Evolutionary conservation across 2,797 vertebrate genomes (phyloP), one percentile per base, ranked within the genome.

Genomic region (Furcifer pardalis): DNA sequence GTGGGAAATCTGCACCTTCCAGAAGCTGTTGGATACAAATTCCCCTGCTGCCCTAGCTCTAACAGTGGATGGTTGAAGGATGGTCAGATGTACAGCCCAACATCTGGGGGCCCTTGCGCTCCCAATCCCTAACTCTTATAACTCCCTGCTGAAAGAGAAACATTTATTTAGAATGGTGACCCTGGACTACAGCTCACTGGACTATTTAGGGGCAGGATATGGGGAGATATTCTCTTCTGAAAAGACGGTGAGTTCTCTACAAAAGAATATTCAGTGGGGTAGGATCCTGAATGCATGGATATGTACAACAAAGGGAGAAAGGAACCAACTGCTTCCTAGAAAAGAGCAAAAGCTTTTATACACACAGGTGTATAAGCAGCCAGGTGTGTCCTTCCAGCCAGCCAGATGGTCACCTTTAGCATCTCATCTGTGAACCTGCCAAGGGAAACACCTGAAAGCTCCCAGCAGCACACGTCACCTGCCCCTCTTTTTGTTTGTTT

Each of bases 161-260:
- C 17, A 42, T 23, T 68, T 72, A 21, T 44, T 32, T 35, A 72
- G 73, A 75, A 2, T 56, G 7, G 32, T 40, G 32, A 80, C 27
- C 25, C 7, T 27, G 62, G 49, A 46, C n/a, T 66, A 44, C 2
- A 59, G 52, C 65, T 15, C 17, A 17, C 72, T 60, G 62, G 35
- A 13, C 4, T 60, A 30, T 15, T 21, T 76, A 35, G 15, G 49
- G 5, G 5, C 7, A 23, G n/a, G 30, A 71, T 10, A 7, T 5
- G 81, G 72, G 63, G 65, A 35, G 6, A 32, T 19, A 23, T 10
- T 68, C 83, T 86, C 81, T 32, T 44, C n/a, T 65, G 83, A 91
- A 77, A 63, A 77, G 35, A 35, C 73, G 86, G 86, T 79, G 32
- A 13, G 74, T 17, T 35, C 79, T 86, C 85, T 79, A 81, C 83